Percentiles rank a stretch among this genome's conserved stretches.
phyloP scores from a whole-genome alignment of 2,797 vertebrate genomes.

The Alfaro cultratus region DNA sequence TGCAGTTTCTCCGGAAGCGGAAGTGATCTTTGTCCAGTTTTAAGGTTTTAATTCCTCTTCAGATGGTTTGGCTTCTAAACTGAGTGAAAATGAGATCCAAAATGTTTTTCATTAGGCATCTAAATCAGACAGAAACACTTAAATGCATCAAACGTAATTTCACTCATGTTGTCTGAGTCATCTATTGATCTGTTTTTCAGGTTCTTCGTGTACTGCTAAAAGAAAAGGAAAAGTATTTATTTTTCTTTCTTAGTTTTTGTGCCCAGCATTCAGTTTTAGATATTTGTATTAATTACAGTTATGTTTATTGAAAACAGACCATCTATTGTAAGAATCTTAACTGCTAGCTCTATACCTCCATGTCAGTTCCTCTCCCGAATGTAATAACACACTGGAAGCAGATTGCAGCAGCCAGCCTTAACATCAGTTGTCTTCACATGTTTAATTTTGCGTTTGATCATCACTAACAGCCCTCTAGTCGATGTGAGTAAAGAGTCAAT shows the following conservation, averaged over 20 bases:
- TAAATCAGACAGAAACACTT: not conserved
- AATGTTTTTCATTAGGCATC: not conserved
- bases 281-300: not conserved
- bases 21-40: not conserved
- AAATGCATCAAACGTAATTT: not conserved
- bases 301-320: not conserved
- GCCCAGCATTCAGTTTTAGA: not conserved
- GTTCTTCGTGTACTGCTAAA: not conserved
- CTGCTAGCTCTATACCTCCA: not conserved
- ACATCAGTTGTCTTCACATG: not conserved
- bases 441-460: not conserved
- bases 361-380: not conserved
- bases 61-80: not conserved
- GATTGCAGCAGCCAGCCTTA: not conserved
- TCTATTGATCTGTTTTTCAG: not conserved
- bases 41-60: not conserved
- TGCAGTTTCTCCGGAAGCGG: not conserved
- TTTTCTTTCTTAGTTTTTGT: not conserved
- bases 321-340: not conserved
- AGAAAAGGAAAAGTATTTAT: not conserved
- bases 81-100: not conserved
- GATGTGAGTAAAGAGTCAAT: not conserved
- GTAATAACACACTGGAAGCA: not conserved
- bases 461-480: not conserved
- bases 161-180: not conserved